Evolutionary conservation across 2,113 vertebrate genomes (phyloP), one percentile per base, ranked within the genome.

Genomic region (Cercocebus atys): DNA sequence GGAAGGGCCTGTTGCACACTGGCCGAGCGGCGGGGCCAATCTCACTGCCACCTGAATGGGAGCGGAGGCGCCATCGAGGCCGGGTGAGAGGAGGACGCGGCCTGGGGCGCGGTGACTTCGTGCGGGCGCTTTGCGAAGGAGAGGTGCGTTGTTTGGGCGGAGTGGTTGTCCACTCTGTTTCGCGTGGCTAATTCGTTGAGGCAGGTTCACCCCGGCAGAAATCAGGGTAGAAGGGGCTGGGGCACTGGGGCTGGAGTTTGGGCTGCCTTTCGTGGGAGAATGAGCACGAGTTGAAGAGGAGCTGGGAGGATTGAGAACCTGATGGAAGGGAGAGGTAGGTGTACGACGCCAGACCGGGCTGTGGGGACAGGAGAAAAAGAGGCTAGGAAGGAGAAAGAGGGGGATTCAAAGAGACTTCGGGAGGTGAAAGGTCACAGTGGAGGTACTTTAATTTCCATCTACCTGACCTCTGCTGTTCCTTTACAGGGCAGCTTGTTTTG

Each of bases 141-240:
- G 14, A 20, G 66, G 27, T 35, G 32, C 8, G 61, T 3, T 12
- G 5, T 14, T 25, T 3, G 82, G 38, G 25, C 16, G 6, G 89
- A 38, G 61, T 81, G 5, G 0, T 35, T 13, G 66, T n/a, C n/a
- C 22, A 35, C 79, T 55, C 4, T 0, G 25, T 10, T 5, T 73
- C 3, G 16, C 11, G 45, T 38, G 5, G 70, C 6, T 27, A 3
- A 50, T 55, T 43, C 5, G 1, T 9, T 14, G 7, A 0, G 55
- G 25, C n/a, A 40, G 22, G 55, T 35, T 85, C 18, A 17, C 27
- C 3, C 5, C 14, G 9, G 10, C n/a, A 23, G 11, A 89, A 52
- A 40, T 38, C 38, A 2, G 8, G 1, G 18, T 14, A 1, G 27
- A 59, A 5, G 6, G 66, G 9, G 14, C 14, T 76, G 43, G 6